Conservation (phyloP, 2,113 vertebrate species). For the Chitala chitala region DNA sequence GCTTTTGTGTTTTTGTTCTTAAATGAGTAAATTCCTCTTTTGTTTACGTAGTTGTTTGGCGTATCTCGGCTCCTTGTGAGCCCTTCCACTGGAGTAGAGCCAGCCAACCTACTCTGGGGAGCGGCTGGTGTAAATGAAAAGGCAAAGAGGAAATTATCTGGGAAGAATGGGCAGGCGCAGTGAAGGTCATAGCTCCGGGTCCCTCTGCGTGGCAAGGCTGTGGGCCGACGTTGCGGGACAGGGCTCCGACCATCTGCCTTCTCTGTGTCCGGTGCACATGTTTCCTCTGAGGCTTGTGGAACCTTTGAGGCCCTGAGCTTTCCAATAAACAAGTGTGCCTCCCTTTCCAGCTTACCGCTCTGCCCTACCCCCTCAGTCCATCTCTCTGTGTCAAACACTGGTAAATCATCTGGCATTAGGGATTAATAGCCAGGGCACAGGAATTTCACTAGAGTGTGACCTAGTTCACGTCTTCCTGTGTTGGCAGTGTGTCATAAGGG, state of each 20-base stretch:
- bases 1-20: background rate
- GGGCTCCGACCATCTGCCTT: background rate
- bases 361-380: too few relatives aligned
- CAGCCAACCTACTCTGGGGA: background rate
- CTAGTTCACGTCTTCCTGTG: too few relatives aligned
- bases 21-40: background rate
- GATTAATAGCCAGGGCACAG: too few relatives aligned
- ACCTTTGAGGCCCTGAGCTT: background rate
- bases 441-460: too few relatives aligned
- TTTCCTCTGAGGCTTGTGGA: too few relatives aligned
- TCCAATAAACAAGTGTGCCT: background rate
- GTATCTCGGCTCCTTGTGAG: background rate
- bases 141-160: background rate
- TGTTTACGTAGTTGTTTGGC: background rate
- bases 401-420: too few relatives aligned
- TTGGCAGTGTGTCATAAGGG: too few relatives aligned
- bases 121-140: background rate
- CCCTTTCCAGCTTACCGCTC: background rate
- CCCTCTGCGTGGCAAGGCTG: background rate
- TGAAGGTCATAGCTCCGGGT: conserved; percentile 21
- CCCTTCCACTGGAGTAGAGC: background rate
- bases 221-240: background rate
- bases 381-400: too few relatives aligned
- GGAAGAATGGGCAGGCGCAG: conserved; percentile 15
- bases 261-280: too few relatives aligned